phyloP scores from a whole-genome alignment of 2,888 invertebrate genomes.

The Caenorhabditis becei region DNA sequence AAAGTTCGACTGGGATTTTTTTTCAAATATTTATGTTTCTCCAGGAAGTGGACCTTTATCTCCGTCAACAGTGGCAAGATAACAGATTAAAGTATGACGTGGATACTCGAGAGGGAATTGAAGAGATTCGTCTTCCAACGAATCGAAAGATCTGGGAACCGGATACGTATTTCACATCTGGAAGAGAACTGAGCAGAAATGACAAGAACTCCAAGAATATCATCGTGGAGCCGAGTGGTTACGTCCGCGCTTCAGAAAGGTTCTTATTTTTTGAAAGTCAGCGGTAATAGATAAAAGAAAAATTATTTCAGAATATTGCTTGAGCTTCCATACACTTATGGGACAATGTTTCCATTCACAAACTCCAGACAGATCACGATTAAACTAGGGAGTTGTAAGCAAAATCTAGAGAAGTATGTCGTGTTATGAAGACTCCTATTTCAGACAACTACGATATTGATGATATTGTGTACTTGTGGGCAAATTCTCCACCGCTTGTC shows the following conservation, averaged over 20 bases:
- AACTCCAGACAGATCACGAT: slow-evolving; percentile 68
- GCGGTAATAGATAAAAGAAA: neutral
- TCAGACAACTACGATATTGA: slow-evolving; percentile 75
- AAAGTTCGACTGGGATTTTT: neutral
- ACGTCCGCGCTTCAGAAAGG: slow-evolving; percentile 74
- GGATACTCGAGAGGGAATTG: slow-evolving; percentile 75
- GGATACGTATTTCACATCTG: slow-evolving; percentile 78
- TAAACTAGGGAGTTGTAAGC: slow-evolving; percentile 71
- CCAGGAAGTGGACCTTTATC: slow-evolving; percentile 79
- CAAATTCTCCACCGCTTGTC: slow-evolving; percentile 79
- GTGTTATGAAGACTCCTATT: no score
- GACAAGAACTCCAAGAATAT: slow-evolving; percentile 50
- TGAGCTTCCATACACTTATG: slow-evolving; percentile 66
- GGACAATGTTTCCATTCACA: slow-evolving; percentile 71
- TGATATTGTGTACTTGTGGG: slow-evolving; percentile 80
- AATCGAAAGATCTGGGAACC: slow-evolving; percentile 78
- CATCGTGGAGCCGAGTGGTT: slow-evolving; percentile 76
- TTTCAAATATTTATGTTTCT: slow-evolving; percentile 30
- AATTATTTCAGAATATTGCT: slow-evolving; percentile 57
- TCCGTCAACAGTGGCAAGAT: slow-evolving; percentile 81
- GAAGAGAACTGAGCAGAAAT: slow-evolving; percentile 62
- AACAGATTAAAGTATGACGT: slow-evolving; percentile 78
- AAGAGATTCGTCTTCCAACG: slow-evolving; percentile 73
- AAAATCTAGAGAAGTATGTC: neutral
- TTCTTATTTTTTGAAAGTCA: slow-evolving; percentile 28